Conservation (phyloP, 2,888 invertebrate genomes). For the Lithophane semibrunnea region DNA sequence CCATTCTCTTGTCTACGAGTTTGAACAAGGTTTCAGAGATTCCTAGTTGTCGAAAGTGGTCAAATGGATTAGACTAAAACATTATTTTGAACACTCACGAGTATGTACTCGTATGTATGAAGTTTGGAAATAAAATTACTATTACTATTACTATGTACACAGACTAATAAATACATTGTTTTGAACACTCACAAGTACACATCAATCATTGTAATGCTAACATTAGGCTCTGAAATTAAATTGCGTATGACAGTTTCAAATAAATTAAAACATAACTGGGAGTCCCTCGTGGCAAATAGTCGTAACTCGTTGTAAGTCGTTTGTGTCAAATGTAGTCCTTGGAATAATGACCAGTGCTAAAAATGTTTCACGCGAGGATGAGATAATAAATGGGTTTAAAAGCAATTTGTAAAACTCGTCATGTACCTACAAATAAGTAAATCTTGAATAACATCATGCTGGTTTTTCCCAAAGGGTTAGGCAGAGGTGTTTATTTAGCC, state of each 20-base stretch:
- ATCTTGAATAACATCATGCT: neutral
- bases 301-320: conserved; percentile 31
- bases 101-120: no score
- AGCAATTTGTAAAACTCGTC: conserved; percentile 26
- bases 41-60: neutral
- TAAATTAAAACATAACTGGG: conserved; percentile 35
- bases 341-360: conserved; percentile 21
- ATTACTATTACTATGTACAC: no score
- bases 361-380: conserved; percentile 33
- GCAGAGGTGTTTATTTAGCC: neutral
- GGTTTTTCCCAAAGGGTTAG: no score
- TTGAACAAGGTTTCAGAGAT: neutral
- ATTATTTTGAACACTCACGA: neutral
- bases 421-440: neutral
- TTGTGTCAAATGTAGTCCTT: conserved; percentile 36
- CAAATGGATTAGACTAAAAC: neutral
- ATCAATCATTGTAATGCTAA: neutral
- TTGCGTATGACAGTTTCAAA: conserved; percentile 19
- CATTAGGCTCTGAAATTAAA: conserved; percentile 18
- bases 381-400: conserved; percentile 9
- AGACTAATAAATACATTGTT: neutral
- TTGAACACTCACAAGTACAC: no score
- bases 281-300: conserved; percentile 15
- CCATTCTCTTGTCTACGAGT: neutral
- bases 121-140: no score